phyloP scores from a whole-genome alignment of 2,888 invertebrate species.

The Hydrotaea diabolus region DNA sequence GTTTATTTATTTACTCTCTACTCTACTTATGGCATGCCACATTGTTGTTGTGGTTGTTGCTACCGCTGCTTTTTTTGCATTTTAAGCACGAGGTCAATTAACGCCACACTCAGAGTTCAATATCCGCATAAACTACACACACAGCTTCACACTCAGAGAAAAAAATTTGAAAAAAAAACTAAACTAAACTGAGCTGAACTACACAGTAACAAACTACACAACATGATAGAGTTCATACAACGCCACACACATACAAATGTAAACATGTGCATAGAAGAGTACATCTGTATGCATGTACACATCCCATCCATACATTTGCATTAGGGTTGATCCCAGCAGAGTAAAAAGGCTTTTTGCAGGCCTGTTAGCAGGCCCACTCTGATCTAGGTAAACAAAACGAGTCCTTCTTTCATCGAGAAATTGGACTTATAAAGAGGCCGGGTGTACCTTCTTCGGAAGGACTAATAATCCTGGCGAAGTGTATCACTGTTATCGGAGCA shows the following conservation, averaged over 20 bases:
- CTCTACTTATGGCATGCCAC: slow-evolving; percentile 39
- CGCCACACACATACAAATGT: slow-evolving; percentile 6
- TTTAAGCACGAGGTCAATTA: slow-evolving; percentile 79
- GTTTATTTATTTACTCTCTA: slow-evolving; percentile 42
- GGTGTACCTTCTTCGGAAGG: no score
- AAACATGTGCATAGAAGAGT: neutral
- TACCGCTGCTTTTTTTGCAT: slow-evolving; percentile 71
- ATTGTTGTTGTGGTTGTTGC: slow-evolving; percentile 31
- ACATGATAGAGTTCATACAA: slow-evolving; percentile 8
- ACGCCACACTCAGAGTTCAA: slow-evolving; percentile 77
- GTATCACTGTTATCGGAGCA: no score
- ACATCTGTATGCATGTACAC: neutral
- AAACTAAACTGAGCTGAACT: slow-evolving; percentile 24
- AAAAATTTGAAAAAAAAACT: slow-evolving; percentile 34
- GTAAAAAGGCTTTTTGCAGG: no score
- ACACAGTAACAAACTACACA: slow-evolving; percentile 34
- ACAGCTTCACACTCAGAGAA: slow-evolving; percentile 12
- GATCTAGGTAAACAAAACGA: no score
- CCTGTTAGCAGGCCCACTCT: no score
- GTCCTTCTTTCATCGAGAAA: no score
- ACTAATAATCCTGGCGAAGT: no score
- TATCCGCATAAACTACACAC: slow-evolving; percentile 73
- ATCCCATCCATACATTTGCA: neutral
- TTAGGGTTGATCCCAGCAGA: no score
- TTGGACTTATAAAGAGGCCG: no score